phyloP scores from a whole-genome alignment of 2,888 invertebrate genomes.

The Agonopterix arenella region DNA sequence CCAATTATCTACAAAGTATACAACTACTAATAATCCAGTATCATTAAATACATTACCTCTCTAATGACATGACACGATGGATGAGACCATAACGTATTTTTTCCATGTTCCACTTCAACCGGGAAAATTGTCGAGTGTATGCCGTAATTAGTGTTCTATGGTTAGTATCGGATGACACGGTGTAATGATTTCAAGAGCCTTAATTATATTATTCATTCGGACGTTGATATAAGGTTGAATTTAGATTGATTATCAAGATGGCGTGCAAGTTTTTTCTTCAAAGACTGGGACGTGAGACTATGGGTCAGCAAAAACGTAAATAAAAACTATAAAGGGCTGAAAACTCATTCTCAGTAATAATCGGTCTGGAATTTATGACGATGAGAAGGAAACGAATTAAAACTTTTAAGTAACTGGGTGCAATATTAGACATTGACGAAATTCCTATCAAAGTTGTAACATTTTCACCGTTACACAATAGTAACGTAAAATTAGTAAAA shows the following conservation, averaged over 20 bases:
- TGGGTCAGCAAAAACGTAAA: too few species aligned
- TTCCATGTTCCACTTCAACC: conserved; percentile 40
- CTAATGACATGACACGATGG: conserved; percentile 15
- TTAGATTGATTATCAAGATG: too few species aligned
- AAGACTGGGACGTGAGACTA: too few species aligned
- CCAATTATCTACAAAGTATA: too few species aligned
- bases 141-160: conserved; percentile 36
- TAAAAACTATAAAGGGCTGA: too few species aligned
- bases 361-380: too few species aligned
- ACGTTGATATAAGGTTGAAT: conserved; percentile 7
- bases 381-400: too few species aligned
- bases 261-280: too few species aligned
- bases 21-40: background rate
- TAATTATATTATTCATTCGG: conserved; percentile 14
- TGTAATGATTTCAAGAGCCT: conserved; percentile 20
- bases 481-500: conserved; percentile 37
- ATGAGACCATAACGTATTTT: conserved; percentile 14
- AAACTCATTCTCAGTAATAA: too few species aligned
- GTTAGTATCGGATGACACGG: conserved; percentile 29
- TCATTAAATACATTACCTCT: conserved; percentile 5
- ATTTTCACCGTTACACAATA: conserved; percentile 40
- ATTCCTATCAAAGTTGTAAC: conserved; percentile 8
- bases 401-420: too few species aligned
- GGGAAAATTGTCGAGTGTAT: conserved; percentile 34
- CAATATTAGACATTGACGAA: background rate